Evolutionary conservation across 1,140 invertebrate species (phyloP), one percentile per base, ranked within the genome.

Genomic region (Anadara kagoshimensis): DNA sequence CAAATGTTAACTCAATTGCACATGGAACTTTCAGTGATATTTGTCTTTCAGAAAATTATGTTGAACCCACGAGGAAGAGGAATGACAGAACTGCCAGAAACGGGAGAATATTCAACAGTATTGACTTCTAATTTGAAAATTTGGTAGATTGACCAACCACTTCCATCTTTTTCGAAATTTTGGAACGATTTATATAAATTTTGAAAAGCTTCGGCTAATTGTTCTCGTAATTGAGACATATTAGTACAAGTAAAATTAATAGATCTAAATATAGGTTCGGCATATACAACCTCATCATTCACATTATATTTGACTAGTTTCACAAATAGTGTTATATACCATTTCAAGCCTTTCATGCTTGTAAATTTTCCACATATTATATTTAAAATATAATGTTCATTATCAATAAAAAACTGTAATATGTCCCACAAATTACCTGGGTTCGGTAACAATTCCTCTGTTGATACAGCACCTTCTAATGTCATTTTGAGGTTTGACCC

Each of bases 81-180:
- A n/a, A n/a, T n/a, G n/a, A n/a, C n/a, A n/a, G n/a, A n/a, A n/a
- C n/a, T n/a, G n/a, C n/a, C n/a, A n/a, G n/a, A n/a, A n/a, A n/a
- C n/a, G n/a, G n/a, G n/a, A n/a, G n/a, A n/a, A n/a, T n/a, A n/a
- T n/a, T n/a, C n/a, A n/a, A n/a, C n/a, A n/a, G n/a, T n/a, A n/a
- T n/a, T n/a, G n/a, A n/a, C n/a, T n/a, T n/a, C n/a, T n/a, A 74
- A 29, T 69, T 64, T 68, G 7, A 63, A 18, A 47, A 74, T 69
- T 57, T 67, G 24, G 26, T 67, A 64, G 22, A 68, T 62, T 5
- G 57, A 54, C 71, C 71, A 73, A 36, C 51, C 49, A 44, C 65
- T 57, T 0, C 65, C 57, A 67, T 73, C 70, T 16, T 63, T 47
- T 20, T 67, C 70, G 62, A 73, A 73, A 73, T 73, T 73, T 54